phyloP scores from a whole-genome alignment of 2,888 invertebrate species.

The Parochlus steinenii region DNA sequence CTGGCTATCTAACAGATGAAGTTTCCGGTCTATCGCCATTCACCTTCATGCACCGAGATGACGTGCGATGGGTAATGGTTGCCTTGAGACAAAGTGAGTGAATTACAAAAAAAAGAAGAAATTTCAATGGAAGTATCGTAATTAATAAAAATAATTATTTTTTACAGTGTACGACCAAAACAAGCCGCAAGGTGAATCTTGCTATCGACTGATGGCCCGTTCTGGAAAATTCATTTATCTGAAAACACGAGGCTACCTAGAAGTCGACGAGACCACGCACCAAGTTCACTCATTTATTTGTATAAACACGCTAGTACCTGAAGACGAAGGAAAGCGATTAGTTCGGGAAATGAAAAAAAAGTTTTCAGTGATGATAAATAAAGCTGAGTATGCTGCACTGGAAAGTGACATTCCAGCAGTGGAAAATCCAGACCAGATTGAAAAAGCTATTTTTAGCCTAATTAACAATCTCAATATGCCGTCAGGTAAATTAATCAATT shows the following conservation, averaged over 20 bases:
- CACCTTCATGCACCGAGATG: conserved; percentile 77
- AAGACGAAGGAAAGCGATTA: conserved; percentile 54
- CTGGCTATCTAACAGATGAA: conserved; percentile 80
- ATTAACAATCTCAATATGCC: conserved; percentile 32
- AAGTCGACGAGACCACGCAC: conserved; percentile 58
- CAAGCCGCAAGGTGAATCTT: conserved; percentile 70
- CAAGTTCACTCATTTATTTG: conserved; percentile 75
- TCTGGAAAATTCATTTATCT: conserved; percentile 76
- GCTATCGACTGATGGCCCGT: conserved; percentile 64
- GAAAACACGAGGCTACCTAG: conserved; percentile 67
- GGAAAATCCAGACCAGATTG: conserved; percentile 52
- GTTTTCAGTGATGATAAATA: conserved; percentile 52
- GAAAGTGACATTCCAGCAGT: conserved; percentile 33
- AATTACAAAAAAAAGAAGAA: neutral
- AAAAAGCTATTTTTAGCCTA: conserved; percentile 54
- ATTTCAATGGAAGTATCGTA: neutral
- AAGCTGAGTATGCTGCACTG: conserved; percentile 29
- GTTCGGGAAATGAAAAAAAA: conserved; percentile 65
- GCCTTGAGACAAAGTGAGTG: conserved; percentile 65
- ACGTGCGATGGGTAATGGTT: conserved; percentile 76
- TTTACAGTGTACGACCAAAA: conserved; percentile 65
- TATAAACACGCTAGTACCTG: conserved; percentile 59
- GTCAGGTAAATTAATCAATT: neutral
- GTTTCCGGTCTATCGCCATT: conserved; percentile 78
- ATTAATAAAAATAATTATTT: conserved; percentile 13